phyloP scores from a whole-genome alignment of 2,113 vertebrate species.

The Chlorocebus sabaeus region DNA sequence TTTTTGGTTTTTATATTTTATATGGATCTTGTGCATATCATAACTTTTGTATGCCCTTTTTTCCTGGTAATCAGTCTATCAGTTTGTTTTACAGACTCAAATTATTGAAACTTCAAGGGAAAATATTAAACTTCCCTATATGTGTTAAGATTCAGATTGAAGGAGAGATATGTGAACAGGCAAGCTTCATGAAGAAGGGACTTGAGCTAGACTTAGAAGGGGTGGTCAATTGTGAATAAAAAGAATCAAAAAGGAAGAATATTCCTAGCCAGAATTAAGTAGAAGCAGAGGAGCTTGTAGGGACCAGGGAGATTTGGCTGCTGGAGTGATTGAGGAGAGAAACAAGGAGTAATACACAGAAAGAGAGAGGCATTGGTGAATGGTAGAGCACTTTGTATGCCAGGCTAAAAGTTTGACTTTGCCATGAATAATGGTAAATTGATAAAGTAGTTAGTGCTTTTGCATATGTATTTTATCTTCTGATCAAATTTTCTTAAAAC shows the following conservation, averaged over 20 bases:
- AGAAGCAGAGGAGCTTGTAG: background rate
- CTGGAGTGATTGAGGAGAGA: background rate
- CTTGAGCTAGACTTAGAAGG: background rate
- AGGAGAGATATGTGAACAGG: background rate
- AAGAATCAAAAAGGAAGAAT: background rate
- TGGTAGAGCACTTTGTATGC: background rate
- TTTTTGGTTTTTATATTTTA: background rate
- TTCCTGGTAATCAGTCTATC: background rate
- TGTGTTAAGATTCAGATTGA: background rate
- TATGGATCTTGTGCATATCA: background rate
- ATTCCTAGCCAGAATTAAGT: background rate
- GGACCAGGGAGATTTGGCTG: background rate
- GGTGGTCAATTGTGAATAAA: background rate
- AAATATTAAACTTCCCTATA: background rate
- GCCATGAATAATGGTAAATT: background rate
- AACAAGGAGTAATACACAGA: background rate
- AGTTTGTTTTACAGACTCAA: background rate
- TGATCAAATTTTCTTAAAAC: conserved; percentile 3
- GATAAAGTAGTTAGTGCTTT: background rate
- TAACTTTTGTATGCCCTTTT: background rate
- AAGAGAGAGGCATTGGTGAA: background rate
- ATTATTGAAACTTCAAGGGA: background rate
- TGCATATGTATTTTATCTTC: background rate
- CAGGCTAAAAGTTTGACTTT: background rate
- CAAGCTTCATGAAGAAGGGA: background rate